A percentile compares a stretch with the other conserved stretches of the same genome.
These are phyloP conservation scores for Eulemur macaco DNA, from an alignment of 2,113 vertebrate species.

Conservation along the genomic window DNA sequence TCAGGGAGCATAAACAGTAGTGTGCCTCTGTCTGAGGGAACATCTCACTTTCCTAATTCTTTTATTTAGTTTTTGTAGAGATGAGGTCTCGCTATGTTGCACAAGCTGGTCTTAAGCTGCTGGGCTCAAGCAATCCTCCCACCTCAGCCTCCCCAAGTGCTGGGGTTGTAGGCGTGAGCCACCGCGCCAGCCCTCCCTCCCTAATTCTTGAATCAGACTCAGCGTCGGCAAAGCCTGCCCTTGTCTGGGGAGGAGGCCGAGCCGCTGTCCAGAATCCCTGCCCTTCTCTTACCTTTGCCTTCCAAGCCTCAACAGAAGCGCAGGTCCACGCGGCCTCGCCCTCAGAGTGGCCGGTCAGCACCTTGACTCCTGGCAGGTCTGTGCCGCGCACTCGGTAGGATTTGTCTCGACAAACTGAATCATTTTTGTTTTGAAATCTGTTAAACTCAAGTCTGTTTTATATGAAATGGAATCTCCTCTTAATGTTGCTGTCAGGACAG, in stretches of 20 bases:
- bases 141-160: no score
- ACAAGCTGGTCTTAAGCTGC: no score
- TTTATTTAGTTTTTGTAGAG: no score
- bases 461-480: not conserved
- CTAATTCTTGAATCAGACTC: not conserved
- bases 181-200: no score
- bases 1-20: not conserved
- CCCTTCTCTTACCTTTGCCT: not conserved
- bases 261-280: not conserved
- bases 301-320: not conserved
- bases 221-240: no score
- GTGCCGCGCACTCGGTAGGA: no score
- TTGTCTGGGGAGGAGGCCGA: not conserved
- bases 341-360: not conserved
- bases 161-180: no score
- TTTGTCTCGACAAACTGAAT: not conserved
- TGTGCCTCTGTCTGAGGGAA: no score
- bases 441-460: not conserved
- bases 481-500: not conserved
- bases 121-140: no score
- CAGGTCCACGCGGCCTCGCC: fast-evolving
- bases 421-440: not conserved
- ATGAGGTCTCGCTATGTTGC: no score
- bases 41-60: not conserved
- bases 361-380: not conserved